Evolutionary conservation across 2,113 vertebrate genomes (phyloP).

Genomic region (Stegostoma tigrinum): DNA sequence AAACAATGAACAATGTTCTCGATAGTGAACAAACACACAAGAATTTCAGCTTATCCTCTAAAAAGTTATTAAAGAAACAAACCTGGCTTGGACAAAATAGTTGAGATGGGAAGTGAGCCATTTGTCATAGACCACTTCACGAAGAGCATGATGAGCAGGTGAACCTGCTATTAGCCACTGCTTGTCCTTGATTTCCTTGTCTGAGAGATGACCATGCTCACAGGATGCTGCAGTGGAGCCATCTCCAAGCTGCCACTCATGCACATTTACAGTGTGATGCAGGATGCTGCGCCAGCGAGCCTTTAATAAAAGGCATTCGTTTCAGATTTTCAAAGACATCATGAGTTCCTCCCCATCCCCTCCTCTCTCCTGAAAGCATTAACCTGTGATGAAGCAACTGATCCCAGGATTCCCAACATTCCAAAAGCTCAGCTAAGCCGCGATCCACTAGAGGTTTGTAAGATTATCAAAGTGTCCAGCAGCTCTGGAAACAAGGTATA

Average conservation of each 20-base stretch:
- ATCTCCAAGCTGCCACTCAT: constrained; percentile 24
- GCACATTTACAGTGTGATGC: constrained; percentile 11
- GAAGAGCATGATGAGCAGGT: background rate
- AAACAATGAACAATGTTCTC: background rate
- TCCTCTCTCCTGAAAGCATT: background rate
- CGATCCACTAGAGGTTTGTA: background rate
- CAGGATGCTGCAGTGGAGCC: background rate
- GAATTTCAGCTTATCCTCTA: too few relatives aligned
- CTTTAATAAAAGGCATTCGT: background rate
- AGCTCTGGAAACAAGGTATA: too few relatives aligned
- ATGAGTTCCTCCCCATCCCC: background rate
- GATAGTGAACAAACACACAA: background rate
- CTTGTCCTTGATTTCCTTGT: too few relatives aligned
- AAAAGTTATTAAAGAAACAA: too few relatives aligned
- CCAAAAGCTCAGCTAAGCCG: background rate
- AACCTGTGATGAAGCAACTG: background rate
- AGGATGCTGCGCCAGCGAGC: constrained; percentile 25
- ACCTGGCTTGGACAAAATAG: constrained; percentile 25
- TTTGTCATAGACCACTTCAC: constrained; percentile 18
- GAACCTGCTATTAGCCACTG: constrained; percentile 11
- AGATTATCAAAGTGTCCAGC: background rate
- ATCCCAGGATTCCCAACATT: background rate
- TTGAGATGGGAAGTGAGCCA: constrained; percentile 20
- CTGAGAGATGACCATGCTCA: background rate
- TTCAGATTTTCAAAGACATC: background rate